These are phyloP conservation scores for Protobothrops flavoviridis DNA, from an alignment of 2,113 vertebrate species.

Conservation along the genomic window DNA sequence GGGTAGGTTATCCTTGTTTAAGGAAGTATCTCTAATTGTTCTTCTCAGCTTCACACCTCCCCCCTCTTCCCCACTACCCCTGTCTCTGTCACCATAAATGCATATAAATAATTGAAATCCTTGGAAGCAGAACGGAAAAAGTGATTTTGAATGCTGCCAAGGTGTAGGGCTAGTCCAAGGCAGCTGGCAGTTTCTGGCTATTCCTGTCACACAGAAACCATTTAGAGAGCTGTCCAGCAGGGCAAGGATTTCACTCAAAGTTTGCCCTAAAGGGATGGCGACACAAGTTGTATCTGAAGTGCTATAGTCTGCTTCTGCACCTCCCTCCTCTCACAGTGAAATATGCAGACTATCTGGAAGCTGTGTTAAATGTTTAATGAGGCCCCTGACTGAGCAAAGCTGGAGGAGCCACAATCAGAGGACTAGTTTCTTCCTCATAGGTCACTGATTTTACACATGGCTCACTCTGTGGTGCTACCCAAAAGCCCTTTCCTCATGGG, in stretches of 20 bases:
- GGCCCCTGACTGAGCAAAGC: neutral
- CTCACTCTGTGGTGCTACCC: neutral
- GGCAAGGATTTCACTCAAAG: neutral
- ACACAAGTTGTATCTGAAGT: neutral
- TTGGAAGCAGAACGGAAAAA: slow-evolving; percentile 2
- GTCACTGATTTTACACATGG: slow-evolving; percentile 13
- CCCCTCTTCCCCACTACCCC: neutral
- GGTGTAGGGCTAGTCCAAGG: slow-evolving; percentile 10
- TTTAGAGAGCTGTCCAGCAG: neutral
- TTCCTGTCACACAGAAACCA: neutral
- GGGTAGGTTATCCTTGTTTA: neutral
- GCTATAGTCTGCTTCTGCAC: neutral
- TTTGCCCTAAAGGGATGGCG: neutral
- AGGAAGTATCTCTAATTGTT: neutral
- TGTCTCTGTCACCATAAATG: neutral
- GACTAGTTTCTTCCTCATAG: neutral
- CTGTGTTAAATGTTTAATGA: slow-evolving; percentile 23
- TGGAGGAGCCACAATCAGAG: neutral
- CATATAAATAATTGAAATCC: slow-evolving; percentile 16
- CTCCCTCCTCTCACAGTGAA: neutral
- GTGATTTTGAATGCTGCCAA: slow-evolving; percentile 7
- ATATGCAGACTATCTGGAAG: neutral
- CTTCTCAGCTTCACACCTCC: neutral
- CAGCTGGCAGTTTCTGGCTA: neutral
- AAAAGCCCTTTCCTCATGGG: neutral